A percentile compares a stretch with the other conserved stretches of the same genome.
These are phyloP conservation scores for Cyclopterus lumpus DNA, from an alignment of 2,797 vertebrate species.

Conservation along the genomic window DNA sequence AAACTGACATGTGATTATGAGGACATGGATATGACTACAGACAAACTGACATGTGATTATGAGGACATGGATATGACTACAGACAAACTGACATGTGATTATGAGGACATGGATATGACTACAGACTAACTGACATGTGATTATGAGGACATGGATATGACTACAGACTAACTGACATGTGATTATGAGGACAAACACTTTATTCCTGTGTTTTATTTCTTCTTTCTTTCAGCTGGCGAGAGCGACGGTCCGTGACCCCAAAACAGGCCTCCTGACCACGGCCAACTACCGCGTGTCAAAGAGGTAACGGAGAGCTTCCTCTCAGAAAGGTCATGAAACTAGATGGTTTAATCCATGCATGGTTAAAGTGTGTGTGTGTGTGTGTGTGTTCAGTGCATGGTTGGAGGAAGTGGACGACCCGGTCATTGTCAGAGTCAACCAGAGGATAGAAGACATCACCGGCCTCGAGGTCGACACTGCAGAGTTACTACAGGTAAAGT, in stretches of 20 bases:
- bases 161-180: no score
- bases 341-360: no score
- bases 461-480: constrained; percentile 1
- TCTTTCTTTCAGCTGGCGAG: neutral
- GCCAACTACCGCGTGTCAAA: neutral
- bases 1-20: no score
- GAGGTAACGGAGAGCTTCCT: neutral
- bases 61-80: no score
- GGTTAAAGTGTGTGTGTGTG: no score
- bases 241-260: neutral
- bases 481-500: neutral
- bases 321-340: neutral
- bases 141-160: no score
- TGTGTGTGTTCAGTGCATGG: neutral
- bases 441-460: constrained; percentile 4
- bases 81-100: no score
- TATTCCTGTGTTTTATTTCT: no score
- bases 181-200: neutral
- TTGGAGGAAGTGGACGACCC: constrained; percentile 3
- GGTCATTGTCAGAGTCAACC: neutral
- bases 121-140: no score
- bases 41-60: no score
- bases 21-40: no score
- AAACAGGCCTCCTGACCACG: neutral
- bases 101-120: no score